Evolutionary conservation across 2,113 vertebrate species (phyloP).

Genomic region (Chiloscyllium plagiosum): DNA sequence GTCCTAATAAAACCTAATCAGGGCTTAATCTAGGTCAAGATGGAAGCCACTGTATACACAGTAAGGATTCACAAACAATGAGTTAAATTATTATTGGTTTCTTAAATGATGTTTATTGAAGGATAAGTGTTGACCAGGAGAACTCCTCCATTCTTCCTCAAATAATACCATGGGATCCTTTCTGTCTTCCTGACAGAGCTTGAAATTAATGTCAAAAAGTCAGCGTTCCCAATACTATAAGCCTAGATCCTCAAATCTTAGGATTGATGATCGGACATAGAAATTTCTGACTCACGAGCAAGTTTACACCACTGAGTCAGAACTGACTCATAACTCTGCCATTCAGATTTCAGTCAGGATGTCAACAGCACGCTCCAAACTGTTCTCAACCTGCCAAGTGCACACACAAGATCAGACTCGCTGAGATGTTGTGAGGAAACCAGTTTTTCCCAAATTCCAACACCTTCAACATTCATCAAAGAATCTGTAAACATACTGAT

Average conservation of each 20-base stretch:
- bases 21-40: not conserved
- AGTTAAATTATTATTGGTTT: not conserved
- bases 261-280: no score
- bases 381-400: not conserved
- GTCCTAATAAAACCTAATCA: not conserved
- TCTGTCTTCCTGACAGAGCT: not conserved
- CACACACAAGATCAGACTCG: not conserved
- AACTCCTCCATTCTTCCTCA: not conserved
- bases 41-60: not conserved
- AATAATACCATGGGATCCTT: not conserved
- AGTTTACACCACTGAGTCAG: not conserved
- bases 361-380: not conserved
- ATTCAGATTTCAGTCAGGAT: not conserved
- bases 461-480: not conserved
- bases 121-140: not conserved
- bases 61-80: not conserved
- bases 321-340: not conserved
- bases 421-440: not conserved
- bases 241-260: not conserved
- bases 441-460: not conserved
- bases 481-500: not conserved
- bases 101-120: not conserved
- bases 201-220: not conserved
- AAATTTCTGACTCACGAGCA: not conserved
- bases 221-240: not conserved